phyloP scores from a whole-genome alignment of 2,113 vertebrate species.

The Campylomormyrus tamandua region DNA sequence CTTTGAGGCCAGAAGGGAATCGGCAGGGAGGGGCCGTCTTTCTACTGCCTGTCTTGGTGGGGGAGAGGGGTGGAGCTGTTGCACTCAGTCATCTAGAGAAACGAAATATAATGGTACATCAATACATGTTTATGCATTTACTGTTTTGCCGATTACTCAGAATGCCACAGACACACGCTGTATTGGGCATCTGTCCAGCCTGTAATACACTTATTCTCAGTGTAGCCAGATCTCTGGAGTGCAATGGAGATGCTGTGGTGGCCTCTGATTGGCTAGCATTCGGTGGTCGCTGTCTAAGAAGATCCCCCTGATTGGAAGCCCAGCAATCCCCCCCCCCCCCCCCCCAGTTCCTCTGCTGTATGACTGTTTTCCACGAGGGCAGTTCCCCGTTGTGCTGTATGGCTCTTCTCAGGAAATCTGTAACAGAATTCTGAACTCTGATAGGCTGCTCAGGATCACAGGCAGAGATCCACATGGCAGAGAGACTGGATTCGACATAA shows the following conservation, averaged over 20 bases:
- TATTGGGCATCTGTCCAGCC: slow-evolving; percentile 22
- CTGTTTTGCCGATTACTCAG: background rate
- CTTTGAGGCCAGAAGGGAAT: slow-evolving; percentile 25
- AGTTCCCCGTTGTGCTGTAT: background rate
- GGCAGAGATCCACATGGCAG: background rate
- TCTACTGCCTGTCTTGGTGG: slow-evolving; percentile 30
- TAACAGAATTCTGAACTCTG: background rate
- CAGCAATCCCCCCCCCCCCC: background rate
- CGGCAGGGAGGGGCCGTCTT: background rate
- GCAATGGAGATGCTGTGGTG: background rate
- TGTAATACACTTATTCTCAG: slow-evolving; percentile 10
- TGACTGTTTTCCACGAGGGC: background rate
- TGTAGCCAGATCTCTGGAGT: background rate
- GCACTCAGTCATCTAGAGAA: background rate
- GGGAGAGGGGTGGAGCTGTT: background rate
- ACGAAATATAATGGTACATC: background rate
- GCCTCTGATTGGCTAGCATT: background rate
- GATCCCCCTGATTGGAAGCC: background rate
- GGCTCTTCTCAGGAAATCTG: background rate
- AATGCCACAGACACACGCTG: slow-evolving; percentile 35
- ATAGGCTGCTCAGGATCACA: background rate
- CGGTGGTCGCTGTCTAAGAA: background rate
- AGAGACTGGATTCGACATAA: background rate
- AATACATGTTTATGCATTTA: background rate
- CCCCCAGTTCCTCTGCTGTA: background rate